Conservation (phyloP, 2,113 vertebrate species). For the Actinemys pallida region DNA sequence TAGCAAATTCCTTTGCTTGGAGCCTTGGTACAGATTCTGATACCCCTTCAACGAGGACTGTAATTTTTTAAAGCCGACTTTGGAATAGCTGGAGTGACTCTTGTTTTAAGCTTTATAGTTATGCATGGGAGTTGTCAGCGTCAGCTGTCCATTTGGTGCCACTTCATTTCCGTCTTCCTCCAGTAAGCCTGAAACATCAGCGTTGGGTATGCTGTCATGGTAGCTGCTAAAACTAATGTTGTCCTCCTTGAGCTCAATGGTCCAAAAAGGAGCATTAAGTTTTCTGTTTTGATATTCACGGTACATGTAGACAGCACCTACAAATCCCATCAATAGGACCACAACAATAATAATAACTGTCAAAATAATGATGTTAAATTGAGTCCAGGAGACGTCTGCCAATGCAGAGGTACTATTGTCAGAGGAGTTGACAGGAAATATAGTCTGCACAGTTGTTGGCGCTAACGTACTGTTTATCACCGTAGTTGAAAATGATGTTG, state of each 20-base stretch:
- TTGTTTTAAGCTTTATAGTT: conserved; percentile 88
- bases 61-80: conserved; percentile 12
- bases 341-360: conserved; percentile 96
- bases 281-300: conserved; percentile 97
- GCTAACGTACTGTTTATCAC: conserved; percentile 77
- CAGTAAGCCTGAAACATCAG: conserved; percentile 92
- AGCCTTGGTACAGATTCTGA: conserved; percentile 30
- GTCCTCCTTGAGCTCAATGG: conserved; percentile 98
- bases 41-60: conserved; percentile 37
- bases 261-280: conserved; percentile 99
- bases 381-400: conserved; percentile 96
- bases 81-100: conserved; percentile 21
- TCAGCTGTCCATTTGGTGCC: conserved; percentile 93
- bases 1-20: conserved; percentile 24
- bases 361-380: conserved; percentile 97
- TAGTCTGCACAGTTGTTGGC: conserved; percentile 80
- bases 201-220: conserved; percentile 98
- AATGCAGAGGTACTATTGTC: conserved; percentile 90
- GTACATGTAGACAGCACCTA: conserved; percentile 96
- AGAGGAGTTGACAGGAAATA: conserved; percentile 84
- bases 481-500: conserved; percentile 70
- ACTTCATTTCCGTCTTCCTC: conserved; percentile 94
- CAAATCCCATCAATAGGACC: conserved; percentile 93
- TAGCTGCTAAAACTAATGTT: conserved; percentile 99
- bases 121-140: conserved; percentile 89